Evolutionary conservation across 2,797 vertebrate genomes (phyloP), one percentile per base, ranked within the genome.

Genomic region (Enoplosus armatus): DNA sequence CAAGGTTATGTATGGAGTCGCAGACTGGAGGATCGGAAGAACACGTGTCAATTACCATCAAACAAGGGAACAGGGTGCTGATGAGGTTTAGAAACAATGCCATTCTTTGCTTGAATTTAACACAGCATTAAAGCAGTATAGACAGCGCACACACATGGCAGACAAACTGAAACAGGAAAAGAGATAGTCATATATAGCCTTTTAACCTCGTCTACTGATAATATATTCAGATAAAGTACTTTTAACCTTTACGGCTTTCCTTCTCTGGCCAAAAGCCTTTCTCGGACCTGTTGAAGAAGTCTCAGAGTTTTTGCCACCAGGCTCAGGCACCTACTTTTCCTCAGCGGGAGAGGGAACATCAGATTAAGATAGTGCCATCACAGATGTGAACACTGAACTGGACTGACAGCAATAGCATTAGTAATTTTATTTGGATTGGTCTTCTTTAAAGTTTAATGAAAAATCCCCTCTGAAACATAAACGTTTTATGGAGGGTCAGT

Each of bases 11-110:
- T 81, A 71, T 79, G 69, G 83, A 87, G 85, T 73, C 20, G 26
- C 72, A 68, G 62, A 31, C 74, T 66, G 61, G 33, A 82, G 71
- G 82, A 80, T 51, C 14, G 27, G 63, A 73, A 60, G 70, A 91
- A 91, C 93, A 91, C 53, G 75, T 92, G 91, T 93, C 90, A 88
- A 82, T 93, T 90, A 90, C 14, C 27, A 69, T 72, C 60, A 79
- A 85, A 84, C 80, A 86, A 45, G 45, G 63, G 45, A 64, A 35
- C 3, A 6, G 45, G 39, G 47, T 67, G 82, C 53, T 72, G 59
- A 77, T 72, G 75, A 78, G 65, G 50, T 72, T 66, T 20, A 51
- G 62, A 74, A 70, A 78, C 68, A 77, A 79, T 31, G 39, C 53
- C 69, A 48, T 70, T 72, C 31, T 82, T 51, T 55, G 29, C 43